Evolutionary conservation across 2,797 vertebrate species (phyloP).

Genomic region (Mormyrops boulengeri): DNA sequence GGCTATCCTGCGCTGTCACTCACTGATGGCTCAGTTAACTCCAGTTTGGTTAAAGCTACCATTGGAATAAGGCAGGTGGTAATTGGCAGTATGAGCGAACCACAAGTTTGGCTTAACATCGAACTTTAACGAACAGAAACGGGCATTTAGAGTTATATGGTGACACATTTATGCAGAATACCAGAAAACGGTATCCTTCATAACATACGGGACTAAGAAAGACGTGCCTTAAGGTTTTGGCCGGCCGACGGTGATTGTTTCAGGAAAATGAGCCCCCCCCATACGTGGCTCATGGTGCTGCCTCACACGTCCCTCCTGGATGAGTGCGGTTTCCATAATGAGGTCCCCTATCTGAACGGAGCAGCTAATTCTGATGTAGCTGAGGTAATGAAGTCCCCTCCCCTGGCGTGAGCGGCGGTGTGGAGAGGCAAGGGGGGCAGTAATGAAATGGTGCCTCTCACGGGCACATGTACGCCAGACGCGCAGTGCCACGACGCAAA

Average conservation of each 20-base stretch:
- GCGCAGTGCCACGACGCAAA: slow-evolving; percentile 78
- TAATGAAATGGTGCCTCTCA: slow-evolving; percentile 58
- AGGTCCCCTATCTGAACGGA: slow-evolving; percentile 99
- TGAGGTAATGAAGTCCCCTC: slow-evolving; percentile 99
- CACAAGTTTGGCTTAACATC: neutral
- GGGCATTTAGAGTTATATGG: neutral
- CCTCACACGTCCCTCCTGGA: slow-evolving; percentile 97
- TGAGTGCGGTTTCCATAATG: slow-evolving; percentile 98
- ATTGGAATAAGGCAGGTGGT: neutral
- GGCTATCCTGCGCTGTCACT: neutral
- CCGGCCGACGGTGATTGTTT: slow-evolving; percentile 34
- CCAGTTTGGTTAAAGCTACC: neutral
- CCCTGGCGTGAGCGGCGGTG: slow-evolving; percentile 96
- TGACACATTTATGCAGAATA: neutral
- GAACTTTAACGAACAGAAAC: neutral
- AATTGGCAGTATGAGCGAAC: neutral
- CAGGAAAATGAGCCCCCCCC: slow-evolving; percentile 54
- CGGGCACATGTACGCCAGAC: slow-evolving; percentile 31
- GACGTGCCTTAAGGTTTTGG: neutral
- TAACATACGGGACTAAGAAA: slow-evolving; percentile 55
- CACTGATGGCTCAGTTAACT: neutral
- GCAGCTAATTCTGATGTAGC: slow-evolving; percentile 99
- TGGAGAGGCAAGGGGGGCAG: slow-evolving; percentile 79
- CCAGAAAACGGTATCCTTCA: neutral
- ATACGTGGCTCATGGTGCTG: slow-evolving; percentile 77